phyloP scores from a whole-genome alignment of 2,888 invertebrate species.

The Conomelus anceps region DNA sequence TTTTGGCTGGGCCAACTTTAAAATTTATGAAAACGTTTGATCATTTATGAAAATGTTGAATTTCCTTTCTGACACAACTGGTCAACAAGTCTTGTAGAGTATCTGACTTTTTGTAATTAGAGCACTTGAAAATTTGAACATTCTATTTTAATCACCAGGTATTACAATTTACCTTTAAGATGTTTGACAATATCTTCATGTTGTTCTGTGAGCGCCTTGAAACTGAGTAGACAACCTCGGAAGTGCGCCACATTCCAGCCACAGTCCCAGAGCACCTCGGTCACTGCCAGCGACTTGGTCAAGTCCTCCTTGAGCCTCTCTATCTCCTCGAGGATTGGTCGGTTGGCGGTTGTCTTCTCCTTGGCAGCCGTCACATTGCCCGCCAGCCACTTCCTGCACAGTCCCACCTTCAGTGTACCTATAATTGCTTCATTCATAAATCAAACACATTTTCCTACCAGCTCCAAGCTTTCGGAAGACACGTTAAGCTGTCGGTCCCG shows the following conservation, averaged over 20 bases:
- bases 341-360: constrained; percentile 56
- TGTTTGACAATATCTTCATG: constrained; percentile 63
- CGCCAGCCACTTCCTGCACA: constrained; percentile 60
- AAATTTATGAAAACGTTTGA: too few relatives aligned
- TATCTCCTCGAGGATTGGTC: constrained; percentile 68
- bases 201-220: constrained; percentile 66
- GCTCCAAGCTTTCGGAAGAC: too few relatives aligned
- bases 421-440: background rate
- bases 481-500: too few relatives aligned
- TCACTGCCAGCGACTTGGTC: constrained; percentile 49
- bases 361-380: constrained; percentile 63
- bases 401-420: background rate
- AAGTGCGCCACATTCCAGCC: constrained; percentile 87
- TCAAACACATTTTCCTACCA: too few relatives aligned
- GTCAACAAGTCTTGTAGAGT: too few relatives aligned
- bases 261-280: constrained; percentile 66
- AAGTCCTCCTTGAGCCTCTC: constrained; percentile 55
- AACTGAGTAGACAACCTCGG: constrained; percentile 80
- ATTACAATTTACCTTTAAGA: constrained; percentile 53
- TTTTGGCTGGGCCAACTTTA: too few relatives aligned
- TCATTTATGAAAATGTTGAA: too few relatives aligned
- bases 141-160: too few relatives aligned
- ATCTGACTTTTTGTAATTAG: too few relatives aligned
- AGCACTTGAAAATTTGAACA: too few relatives aligned
- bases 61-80: too few relatives aligned